Base-by-base conservation (phyloP, 2,888 invertebrate genomes). In the Lasioglossum marginatum region DNA sequence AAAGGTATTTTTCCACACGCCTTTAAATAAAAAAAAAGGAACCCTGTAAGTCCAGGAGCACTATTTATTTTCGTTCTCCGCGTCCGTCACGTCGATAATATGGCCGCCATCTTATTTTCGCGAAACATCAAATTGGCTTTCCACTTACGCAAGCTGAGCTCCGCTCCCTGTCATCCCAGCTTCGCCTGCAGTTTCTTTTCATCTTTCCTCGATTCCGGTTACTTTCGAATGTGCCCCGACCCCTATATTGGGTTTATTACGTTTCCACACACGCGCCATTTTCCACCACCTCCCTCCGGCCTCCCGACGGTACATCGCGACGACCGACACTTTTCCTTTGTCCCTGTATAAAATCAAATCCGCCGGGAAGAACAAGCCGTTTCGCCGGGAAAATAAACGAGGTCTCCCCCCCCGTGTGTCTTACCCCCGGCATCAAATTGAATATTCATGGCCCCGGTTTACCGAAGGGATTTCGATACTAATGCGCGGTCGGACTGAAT, bases 201-300 rank as follows among this genome's bases (percentile, higher is more conserved):
- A 79, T 74, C 74, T 73, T 48, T 31, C 31, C 76, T 76, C 82
- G 78, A 80, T 83, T 87, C 82, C 82, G 83, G 82, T 89, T 88
- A 87, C 83, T 84, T 89, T 86, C 79, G 87, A 68, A n/a, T 72
- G 52, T 10, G n/a, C 3, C n/a, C n/a, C 52, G n/a, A 57, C 52
- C 89, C 84, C n/a, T n/a, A 86, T 89, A 88, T 89, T 86, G 83
- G 71, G 76, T 86, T 84, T 91, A 89, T 91, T 89, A 88, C 88
- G 73, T 91, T 89, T 88, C 85, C 77, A 70, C 83, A 68, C 84
- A 81, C 63, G 60, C 37, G 40, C 77, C 79, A 68, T 77, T 79
- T 63, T 40, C 72, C 57, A 68, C 10, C 48, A 14, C 31, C 37
- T 5, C 19, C 3, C 27, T 23, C 19, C 31, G 37, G 2, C 66